Evolutionary conservation across 2,888 invertebrate species (phyloP).

Genomic region (Ochropacha duplaris): DNA sequence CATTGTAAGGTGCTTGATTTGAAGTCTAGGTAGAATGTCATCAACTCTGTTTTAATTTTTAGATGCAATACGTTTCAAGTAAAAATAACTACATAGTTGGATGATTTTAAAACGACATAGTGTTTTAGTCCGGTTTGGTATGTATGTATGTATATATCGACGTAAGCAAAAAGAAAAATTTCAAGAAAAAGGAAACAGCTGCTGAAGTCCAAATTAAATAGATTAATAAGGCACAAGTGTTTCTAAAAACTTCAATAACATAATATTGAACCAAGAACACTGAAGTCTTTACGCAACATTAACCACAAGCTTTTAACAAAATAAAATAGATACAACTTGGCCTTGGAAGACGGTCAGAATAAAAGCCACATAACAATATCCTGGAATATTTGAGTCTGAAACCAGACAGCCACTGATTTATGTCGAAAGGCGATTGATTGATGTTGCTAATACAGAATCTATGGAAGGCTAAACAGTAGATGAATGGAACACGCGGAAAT

Average conservation of each 20-base stretch:
- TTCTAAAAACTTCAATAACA: not conserved
- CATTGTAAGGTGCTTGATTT: not conserved
- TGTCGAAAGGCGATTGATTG: slow-evolving; percentile 33
- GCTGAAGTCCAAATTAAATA: not conserved
- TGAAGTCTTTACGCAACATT: not conserved
- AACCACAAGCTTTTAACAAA: slow-evolving; percentile 16
- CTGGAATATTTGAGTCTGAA: slow-evolving; percentile 31
- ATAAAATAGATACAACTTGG: slow-evolving; percentile 19
- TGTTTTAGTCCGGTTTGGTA: no score
- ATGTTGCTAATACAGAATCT: slow-evolving; percentile 15
- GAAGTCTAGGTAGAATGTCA: not conserved
- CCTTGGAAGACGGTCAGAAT: slow-evolving; percentile 30
- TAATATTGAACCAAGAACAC: slow-evolving; percentile 5
- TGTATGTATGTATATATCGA: no score
- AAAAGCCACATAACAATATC: slow-evolving; percentile 27
- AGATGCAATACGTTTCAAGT: no score
- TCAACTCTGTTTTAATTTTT: no score
- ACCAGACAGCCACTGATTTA: slow-evolving; percentile 28
- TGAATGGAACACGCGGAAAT: not conserved
- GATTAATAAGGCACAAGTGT: not conserved
- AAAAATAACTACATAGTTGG: no score
- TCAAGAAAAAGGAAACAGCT: not conserved
- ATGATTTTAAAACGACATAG: no score
- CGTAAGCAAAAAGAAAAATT: no score
- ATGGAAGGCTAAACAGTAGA: not conserved